These are phyloP conservation scores for Puffinus mauretanicus DNA, from an alignment of 2,113 vertebrate species.

Conservation along the genomic window DNA sequence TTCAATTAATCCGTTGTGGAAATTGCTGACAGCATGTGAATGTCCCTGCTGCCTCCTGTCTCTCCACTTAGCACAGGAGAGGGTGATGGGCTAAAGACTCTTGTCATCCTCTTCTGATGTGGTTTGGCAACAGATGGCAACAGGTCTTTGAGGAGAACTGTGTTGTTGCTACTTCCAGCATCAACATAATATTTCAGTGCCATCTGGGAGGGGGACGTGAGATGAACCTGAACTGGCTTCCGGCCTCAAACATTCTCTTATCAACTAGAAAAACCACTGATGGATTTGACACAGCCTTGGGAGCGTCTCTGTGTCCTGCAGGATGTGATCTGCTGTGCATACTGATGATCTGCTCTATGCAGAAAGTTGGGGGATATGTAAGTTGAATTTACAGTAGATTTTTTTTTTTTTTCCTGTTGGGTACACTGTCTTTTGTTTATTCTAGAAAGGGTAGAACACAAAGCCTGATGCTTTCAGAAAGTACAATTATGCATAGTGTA, in stretches of 20 bases:
- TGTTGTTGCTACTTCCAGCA: not conserved
- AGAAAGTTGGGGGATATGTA: not conserved
- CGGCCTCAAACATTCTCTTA: not conserved
- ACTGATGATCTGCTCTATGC: not conserved
- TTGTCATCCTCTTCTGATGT: slow-evolving; percentile 40
- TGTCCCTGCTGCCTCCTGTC: slow-evolving; percentile 18
- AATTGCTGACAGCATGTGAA: slow-evolving; percentile 7
- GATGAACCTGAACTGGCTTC: not conserved
- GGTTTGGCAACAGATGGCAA: slow-evolving; percentile 47
- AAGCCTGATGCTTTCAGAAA: not conserved
- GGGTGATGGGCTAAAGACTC: slow-evolving; percentile 39
- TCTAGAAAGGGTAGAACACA: not conserved
- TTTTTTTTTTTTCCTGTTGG: not conserved
- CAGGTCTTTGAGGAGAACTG: slow-evolving; percentile 7
- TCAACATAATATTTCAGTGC: not conserved
- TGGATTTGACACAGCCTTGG: not conserved
- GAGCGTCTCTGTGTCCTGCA: not conserved
- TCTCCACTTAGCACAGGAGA: not conserved
- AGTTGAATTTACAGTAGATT: not conserved
- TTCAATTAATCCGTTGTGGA: slow-evolving; percentile 44
- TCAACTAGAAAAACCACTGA: slow-evolving; percentile 5
- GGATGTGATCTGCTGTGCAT: not conserved
- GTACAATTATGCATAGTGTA: not conserved
- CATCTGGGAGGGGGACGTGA: not conserved
- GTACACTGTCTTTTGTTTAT: not conserved